Conservation (phyloP, 2,888 invertebrate species). For the Ophioninae sp. region DNA sequence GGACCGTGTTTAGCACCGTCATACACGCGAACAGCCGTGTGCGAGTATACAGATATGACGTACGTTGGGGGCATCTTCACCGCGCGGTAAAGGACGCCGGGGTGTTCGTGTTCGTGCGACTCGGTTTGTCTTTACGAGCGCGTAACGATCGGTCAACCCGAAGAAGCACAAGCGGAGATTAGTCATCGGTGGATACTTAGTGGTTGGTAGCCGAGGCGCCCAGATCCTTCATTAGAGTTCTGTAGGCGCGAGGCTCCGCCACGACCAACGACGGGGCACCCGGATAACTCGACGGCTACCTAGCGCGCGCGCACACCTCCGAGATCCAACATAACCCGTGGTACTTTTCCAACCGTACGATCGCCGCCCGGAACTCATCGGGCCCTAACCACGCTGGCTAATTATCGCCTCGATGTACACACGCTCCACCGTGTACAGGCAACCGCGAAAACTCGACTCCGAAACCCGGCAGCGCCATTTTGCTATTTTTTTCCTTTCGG, state of each 20-base stretch:
- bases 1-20: slow-evolving; percentile 45
- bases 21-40: slow-evolving; percentile 10
- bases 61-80: background rate
- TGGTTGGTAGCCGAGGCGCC: slow-evolving; percentile 62
- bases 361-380: slow-evolving; percentile 36
- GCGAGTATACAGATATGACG: background rate
- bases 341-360: slow-evolving; percentile 34
- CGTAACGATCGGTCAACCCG: slow-evolving; percentile 77
- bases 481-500: too few species aligned
- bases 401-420: slow-evolving; percentile 49
- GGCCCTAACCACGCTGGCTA: slow-evolving; percentile 56
- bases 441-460: too few species aligned
- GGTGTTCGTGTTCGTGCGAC: background rate
- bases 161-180: slow-evolving; percentile 72
- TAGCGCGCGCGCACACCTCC: slow-evolving; percentile 26
- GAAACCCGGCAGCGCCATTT: too few species aligned
- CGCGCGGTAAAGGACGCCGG: too few species aligned
- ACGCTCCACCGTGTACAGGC: too few species aligned
- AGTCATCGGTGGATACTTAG: slow-evolving; percentile 74
- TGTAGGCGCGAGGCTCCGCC: slow-evolving; percentile 30
- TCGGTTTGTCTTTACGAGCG: slow-evolving; percentile 71
- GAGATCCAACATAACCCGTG: background rate
- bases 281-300: slow-evolving; percentile 60
- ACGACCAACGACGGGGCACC: slow-evolving; percentile 44
- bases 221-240: slow-evolving; percentile 74